Evolutionary conservation across 1,140 invertebrate genomes (phyloP), one percentile per base, ranked within the genome.

Genomic region (Drosophila baimaii): DNA sequence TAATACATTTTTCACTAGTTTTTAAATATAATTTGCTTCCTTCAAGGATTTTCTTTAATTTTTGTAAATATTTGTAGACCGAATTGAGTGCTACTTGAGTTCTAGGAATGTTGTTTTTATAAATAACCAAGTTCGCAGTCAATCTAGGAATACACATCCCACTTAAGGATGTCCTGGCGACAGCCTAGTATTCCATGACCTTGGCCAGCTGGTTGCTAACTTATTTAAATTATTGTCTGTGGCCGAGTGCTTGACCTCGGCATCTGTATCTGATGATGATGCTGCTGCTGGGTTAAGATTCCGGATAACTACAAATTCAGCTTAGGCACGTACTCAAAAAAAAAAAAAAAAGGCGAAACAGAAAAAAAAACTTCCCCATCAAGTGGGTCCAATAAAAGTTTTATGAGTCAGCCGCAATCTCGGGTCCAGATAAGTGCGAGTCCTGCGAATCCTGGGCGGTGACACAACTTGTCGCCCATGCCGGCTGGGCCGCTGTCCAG

Each of bases 401-500:
- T 46, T 80, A 57, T 80, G 77, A 57, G 35, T 69, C 64, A 69
- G 61, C 35, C 61, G 56, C 47, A 69, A 70, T 55, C 58, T 29
- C n/a, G 31, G 46, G 51, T 64, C 19, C 21, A 73, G 76, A 62
- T 66, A 61, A 63, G 62, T 73, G 49, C 31, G 49, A 61, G 63
- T 58, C 35, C 62, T 66, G 64, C 37, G 51, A 31, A 2, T 51
- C 61, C 63, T 39, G 25, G 23, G 33, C 41, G 37, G 72, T 73
- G 68, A 79, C 62, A 79, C 62, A 79, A 64, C 62, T 77, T 81
- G 75, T 75, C 62, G 46, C n/a, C 46, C 62, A 74, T 81, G 75
- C 71, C 62, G 46, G 13, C 46, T 25, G 37, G 56, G 17, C 43
- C 57, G 29, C 3, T 57, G 33, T n/a, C 41, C 63, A 37, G 35